phyloP scores from a whole-genome alignment of 2,888 invertebrate species.

The Macropis europaea region DNA sequence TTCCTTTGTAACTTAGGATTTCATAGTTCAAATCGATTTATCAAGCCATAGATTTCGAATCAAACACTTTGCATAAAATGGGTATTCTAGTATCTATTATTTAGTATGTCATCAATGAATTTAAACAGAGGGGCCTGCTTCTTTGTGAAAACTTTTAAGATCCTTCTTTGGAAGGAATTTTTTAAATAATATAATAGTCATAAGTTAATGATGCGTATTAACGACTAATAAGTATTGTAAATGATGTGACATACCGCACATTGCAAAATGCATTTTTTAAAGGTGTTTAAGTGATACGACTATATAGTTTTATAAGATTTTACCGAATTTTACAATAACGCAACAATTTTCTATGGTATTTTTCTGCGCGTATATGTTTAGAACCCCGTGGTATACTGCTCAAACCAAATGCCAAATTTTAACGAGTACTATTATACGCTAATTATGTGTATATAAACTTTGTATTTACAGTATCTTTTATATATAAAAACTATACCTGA shows the following conservation, averaged over 20 bases:
- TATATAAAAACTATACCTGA: conserved; percentile 1
- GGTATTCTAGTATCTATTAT: conserved; percentile 17
- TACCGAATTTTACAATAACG: conserved; percentile 35
- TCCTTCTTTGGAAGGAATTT: background rate
- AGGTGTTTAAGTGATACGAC: conserved; percentile 2
- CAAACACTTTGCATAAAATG: conserved; percentile 12
- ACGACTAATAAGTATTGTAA: conserved; percentile 44
- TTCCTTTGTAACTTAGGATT: background rate
- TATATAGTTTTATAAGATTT: conserved; percentile 53
- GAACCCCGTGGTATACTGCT: conserved; percentile 41
- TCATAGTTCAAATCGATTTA: background rate
- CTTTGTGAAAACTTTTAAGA: background rate
- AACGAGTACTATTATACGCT: conserved; percentile 24
- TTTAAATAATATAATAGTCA: conserved; percentile 1
- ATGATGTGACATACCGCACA: conserved; percentile 25
- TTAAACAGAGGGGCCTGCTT: background rate
- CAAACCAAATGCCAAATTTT: conserved; percentile 50
- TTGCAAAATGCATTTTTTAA: conserved; percentile 39
- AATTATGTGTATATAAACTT: conserved; percentile 28
- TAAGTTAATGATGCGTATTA: conserved; percentile 30
- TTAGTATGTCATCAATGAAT: background rate
- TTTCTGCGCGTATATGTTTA: conserved; percentile 38
- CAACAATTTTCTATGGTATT: conserved; percentile 39
- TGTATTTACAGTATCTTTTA: conserved; percentile 24
- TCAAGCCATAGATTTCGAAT: conserved; percentile 27